phyloP scores from a whole-genome alignment of 2,113 vertebrate species.

The Sinocyclocheilus grahami region DNA sequence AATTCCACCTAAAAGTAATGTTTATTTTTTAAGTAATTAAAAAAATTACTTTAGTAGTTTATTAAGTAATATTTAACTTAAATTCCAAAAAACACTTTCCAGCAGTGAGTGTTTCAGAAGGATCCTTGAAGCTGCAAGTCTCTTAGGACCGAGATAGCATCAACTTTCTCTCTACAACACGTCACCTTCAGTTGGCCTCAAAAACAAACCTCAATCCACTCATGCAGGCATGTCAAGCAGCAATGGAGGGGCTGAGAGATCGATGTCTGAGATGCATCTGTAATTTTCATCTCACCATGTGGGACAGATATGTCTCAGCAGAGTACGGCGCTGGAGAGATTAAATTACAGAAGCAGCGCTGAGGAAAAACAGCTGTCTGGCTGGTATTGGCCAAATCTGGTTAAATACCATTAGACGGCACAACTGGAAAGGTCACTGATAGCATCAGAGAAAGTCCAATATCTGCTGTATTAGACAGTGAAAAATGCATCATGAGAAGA shows the following conservation, averaged over 20 bases:
- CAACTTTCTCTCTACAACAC: not conserved
- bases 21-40: not conserved
- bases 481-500: conserved; percentile 1
- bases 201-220: conserved; percentile 23
- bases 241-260: not conserved
- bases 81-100: not conserved
- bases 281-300: conserved; percentile 18
- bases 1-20: not conserved
- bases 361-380: conserved; percentile 51
- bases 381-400: conserved; percentile 31
- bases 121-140: not conserved
- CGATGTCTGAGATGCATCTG: not conserved
- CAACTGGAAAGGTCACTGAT: conserved; percentile 44
- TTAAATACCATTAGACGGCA: conserved; percentile 40
- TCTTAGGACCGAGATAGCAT: not conserved
- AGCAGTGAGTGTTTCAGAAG: not conserved
- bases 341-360: conserved; percentile 34
- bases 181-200: conserved; percentile 21
- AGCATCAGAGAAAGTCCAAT: conserved; percentile 22
- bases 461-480: conserved; percentile 8
- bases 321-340: conserved; percentile 12
- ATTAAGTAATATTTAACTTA: no score
- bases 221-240: not conserved
- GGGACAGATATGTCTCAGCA: conserved; percentile 50
- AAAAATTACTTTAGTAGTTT: no score